A percentile compares a stretch with the other conserved stretches of the same genome.
Conservation (phyloP, 2,113 vertebrate genomes). For the Siphamia tubifer region DNA sequence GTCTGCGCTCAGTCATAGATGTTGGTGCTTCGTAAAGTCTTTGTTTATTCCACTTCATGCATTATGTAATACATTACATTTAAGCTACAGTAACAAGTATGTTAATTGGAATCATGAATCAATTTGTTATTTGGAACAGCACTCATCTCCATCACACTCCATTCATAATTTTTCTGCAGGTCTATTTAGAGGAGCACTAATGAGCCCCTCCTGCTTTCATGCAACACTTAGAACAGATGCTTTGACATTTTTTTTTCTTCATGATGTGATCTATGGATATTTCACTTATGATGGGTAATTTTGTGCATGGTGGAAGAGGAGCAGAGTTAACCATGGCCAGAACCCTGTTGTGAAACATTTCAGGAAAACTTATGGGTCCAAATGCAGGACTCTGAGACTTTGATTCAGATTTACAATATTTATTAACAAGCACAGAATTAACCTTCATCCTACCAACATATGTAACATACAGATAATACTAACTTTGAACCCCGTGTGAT, state of each 20-base stretch:
- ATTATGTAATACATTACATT: slow-evolving; percentile 46
- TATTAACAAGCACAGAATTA: no score
- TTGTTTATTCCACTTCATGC: slow-evolving; percentile 47
- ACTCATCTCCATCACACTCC: slow-evolving; percentile 12
- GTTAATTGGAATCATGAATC: slow-evolving; percentile 50
- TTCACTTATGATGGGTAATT: no score
- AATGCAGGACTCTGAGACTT: no score
- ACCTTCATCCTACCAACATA: no score
- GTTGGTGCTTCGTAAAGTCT: not conserved
- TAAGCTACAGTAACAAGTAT: slow-evolving; percentile 5
- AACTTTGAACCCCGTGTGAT: no score
- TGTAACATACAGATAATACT: no score
- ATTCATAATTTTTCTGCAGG: slow-evolving; percentile 44
- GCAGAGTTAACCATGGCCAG: not conserved
- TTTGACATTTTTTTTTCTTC: not conserved
- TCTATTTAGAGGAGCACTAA: slow-evolving; percentile 39
- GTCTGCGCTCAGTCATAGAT: slow-evolving; percentile 33
- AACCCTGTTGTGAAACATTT: no score
- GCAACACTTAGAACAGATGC: not conserved
- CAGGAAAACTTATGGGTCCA: no score
- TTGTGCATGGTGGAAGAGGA: not conserved
- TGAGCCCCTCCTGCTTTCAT: slow-evolving; percentile 24
- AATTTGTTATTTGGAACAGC: slow-evolving; percentile 28
- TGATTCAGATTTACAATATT: no score
- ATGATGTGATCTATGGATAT: not conserved